Percentiles rank a stretch among this genome's conserved stretches.
Evolutionary conservation across 1,140 invertebrate species (phyloP).

Genomic region (Diplogasteroides magnus): DNA sequence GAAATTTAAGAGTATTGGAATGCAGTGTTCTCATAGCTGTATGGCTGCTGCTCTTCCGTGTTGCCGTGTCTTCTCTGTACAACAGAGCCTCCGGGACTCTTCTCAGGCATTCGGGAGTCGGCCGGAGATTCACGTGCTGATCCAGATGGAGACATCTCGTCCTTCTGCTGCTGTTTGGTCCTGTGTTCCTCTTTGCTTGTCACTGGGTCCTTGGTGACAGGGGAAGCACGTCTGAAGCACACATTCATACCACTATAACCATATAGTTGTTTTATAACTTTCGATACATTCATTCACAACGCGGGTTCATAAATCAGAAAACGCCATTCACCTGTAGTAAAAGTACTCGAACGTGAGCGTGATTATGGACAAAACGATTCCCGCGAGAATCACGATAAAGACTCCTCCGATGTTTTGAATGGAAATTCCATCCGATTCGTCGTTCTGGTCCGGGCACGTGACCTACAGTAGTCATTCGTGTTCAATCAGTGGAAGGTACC

Average conservation of each 20-base stretch:
- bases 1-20: too few relatives aligned
- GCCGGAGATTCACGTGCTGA: too few relatives aligned
- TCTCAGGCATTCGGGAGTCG: too few relatives aligned
- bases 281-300: not conserved
- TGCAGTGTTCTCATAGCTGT: too few relatives aligned
- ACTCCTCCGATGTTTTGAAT: conserved; percentile 95
- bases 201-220: not conserved
- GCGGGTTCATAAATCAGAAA: not conserved
- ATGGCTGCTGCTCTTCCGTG: too few relatives aligned
- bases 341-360: conserved; percentile 90
- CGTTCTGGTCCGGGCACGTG: conserved; percentile 77
- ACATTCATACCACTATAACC: not conserved
- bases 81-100: too few relatives aligned
- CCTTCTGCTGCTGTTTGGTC: not conserved
- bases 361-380: conserved; percentile 80
- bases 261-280: too few relatives aligned
- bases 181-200: not conserved
- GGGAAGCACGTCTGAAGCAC: not conserved
- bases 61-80: too few relatives aligned
- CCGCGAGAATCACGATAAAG: conserved; percentile 90
- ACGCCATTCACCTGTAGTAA: conserved; percentile 66
- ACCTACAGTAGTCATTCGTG: conserved; percentile 59
- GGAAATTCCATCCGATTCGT: conserved; percentile 89
- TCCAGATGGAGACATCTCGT: too few relatives aligned
- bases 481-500: not conserved